phyloP scores from a whole-genome alignment of 2,797 vertebrate genomes.

The Bryconaethiops microstoma region DNA sequence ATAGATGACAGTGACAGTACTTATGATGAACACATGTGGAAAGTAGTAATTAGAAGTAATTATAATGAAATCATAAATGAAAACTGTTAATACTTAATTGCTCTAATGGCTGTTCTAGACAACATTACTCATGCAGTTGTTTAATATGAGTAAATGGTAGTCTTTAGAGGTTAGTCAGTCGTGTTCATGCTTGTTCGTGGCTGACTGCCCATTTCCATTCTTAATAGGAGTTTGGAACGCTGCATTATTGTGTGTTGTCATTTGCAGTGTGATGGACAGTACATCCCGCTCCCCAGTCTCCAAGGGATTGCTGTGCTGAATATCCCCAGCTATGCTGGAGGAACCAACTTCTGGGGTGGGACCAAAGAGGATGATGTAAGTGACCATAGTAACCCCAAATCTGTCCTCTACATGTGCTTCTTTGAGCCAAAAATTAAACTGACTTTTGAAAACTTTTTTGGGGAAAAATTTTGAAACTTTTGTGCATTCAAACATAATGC shows the following conservation, averaged over 20 bases:
- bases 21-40: not conserved
- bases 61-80: not conserved
- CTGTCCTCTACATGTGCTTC: not conserved
- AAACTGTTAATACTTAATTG: not conserved
- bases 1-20: not conserved
- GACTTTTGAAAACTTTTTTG: not conserved
- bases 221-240: not conserved
- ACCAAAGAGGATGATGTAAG: constrained; percentile 98
- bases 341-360: constrained; percentile 98
- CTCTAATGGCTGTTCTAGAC: not conserved
- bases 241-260: constrained; percentile 42
- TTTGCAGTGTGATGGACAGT: constrained; percentile 94
- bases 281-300: constrained; percentile 96
- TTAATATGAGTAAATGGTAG: not conserved
- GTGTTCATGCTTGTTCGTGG: not conserved
- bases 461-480: too few species aligned
- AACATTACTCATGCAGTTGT: not conserved
- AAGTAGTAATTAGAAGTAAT: not conserved
- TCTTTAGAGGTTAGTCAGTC: not conserved
- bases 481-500: not conserved
- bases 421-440: not conserved
- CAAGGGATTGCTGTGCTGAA: constrained; percentile 96
- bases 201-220: constrained; percentile 2
- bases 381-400: constrained; percentile 52
- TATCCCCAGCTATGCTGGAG: constrained; percentile 97